phyloP scores from a whole-genome alignment of 2,888 invertebrate species.

The Lasioglossum marginatum region DNA sequence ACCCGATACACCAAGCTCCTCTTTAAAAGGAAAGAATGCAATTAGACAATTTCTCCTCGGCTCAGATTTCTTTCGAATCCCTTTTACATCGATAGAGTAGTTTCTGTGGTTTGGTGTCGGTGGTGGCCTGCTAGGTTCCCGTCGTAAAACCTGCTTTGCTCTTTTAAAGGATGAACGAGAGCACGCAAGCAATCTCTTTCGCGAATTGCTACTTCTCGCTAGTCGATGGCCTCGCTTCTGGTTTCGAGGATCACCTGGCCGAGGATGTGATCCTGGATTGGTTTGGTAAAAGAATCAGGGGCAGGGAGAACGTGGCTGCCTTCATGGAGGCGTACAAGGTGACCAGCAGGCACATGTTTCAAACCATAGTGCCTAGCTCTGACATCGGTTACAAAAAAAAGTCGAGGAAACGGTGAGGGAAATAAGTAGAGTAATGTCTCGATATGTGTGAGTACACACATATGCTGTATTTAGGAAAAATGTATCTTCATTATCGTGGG shows the following conservation, averaged over 20 bases:
- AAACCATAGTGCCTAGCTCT: conserved; percentile 79
- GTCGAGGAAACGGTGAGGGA: conserved; percentile 49
- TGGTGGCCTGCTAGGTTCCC: not conserved
- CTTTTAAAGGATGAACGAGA: conserved; percentile 55
- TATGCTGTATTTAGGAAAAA: not conserved
- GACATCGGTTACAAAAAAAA: conserved; percentile 63
- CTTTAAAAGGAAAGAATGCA: not conserved
- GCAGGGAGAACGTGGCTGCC: conserved; percentile 86
- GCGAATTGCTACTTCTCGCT: conserved; percentile 85
- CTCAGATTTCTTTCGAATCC: not conserved
- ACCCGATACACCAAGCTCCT: not conserved
- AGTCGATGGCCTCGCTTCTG: conserved; percentile 85
- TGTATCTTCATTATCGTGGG: not conserved
- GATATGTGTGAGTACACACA: not conserved
- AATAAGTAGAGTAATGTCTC: not conserved
- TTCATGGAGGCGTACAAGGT: conserved; percentile 86
- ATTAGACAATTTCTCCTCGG: not conserved
- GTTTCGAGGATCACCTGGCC: conserved; percentile 85
- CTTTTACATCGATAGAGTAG: not conserved
- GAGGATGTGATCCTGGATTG: conserved; percentile 87
- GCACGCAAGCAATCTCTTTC: conserved; percentile 83
- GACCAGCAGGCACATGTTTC: conserved; percentile 85
- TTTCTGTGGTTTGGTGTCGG: conserved; percentile 25
- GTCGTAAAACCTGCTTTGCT: not conserved
- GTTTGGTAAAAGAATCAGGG: conserved; percentile 88